These are phyloP conservation scores for Willowsia nigromaculata DNA, from an alignment of 2,888 invertebrate species.

Conservation along the genomic window DNA sequence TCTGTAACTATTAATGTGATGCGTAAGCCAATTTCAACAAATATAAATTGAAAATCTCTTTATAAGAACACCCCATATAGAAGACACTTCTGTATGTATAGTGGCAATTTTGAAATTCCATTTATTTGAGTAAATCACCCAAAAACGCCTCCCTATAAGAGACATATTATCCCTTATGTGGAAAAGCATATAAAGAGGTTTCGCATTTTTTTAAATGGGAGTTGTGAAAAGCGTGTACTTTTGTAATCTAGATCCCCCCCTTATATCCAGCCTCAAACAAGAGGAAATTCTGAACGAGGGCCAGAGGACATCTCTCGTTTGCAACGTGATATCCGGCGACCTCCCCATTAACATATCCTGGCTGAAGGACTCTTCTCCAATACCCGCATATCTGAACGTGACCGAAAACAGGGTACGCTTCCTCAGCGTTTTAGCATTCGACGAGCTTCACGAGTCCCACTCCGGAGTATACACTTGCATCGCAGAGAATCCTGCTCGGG, in stretches of 20 bases:
- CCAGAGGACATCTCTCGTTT: conserved; percentile 75
- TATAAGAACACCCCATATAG: not conserved
- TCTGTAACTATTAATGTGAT: conserved; percentile 77
- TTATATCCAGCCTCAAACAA: conserved; percentile 78
- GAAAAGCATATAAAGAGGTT: too few relatives aligned
- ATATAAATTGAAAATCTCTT: too few relatives aligned
- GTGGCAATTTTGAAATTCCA: too few relatives aligned
- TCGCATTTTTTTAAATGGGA: too few relatives aligned
- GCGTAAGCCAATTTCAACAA: too few relatives aligned
- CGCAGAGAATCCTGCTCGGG: conserved; percentile 79
- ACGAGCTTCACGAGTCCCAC: conserved; percentile 79
- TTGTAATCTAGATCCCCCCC: conserved; percentile 77
- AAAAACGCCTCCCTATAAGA: too few relatives aligned
- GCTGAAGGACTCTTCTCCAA: conserved; percentile 74
- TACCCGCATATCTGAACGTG: conserved; percentile 72
- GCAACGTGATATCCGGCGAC: conserved; percentile 77
- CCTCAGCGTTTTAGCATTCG: conserved; percentile 76
- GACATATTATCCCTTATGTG: too few relatives aligned
- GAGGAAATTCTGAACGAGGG: conserved; percentile 77
- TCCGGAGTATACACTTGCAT: conserved; percentile 81
- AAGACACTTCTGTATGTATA: not conserved
- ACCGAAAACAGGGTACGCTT: conserved; percentile 76
- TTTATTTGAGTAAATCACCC: too few relatives aligned
- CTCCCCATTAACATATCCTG: conserved; percentile 77
- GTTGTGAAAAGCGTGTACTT: not conserved